phyloP scores from a whole-genome alignment of 2,888 invertebrate genomes.

The Microplitis manilae region DNA sequence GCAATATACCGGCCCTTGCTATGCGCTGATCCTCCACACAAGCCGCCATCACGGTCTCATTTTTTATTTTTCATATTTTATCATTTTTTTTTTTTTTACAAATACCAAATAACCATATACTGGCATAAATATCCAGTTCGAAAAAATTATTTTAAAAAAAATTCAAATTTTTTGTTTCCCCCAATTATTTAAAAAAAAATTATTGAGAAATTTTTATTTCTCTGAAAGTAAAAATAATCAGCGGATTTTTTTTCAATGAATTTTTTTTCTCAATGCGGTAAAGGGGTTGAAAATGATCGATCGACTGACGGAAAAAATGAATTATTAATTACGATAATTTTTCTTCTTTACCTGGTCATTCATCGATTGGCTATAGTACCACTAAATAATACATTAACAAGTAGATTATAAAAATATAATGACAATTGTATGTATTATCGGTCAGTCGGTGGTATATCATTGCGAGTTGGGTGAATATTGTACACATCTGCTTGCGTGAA shows the following conservation, averaged over 20 bases:
- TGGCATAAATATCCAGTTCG: neutral
- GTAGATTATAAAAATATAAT: slow-evolving; percentile 36
- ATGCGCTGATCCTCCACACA: slow-evolving; percentile 3
- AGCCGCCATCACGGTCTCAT: slow-evolving; percentile 16
- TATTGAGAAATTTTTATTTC: no score
- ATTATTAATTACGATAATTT: slow-evolving; percentile 1
- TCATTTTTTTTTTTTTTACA: neutral
- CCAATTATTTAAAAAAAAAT: no score
- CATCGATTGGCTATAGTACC: neutral
- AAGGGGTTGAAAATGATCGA: neutral
- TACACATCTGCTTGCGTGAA: slow-evolving; percentile 40
- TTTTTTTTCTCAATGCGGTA: no score
- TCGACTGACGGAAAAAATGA: neutral
- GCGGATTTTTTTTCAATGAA: no score
- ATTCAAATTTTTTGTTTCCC: no score
- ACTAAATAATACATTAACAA: slow-evolving; percentile 37
- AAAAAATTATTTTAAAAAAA: no score
- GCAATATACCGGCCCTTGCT: slow-evolving; percentile 39
- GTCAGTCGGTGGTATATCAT: slow-evolving; percentile 3
- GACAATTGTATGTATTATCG: slow-evolving; percentile 19
- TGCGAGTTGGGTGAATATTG: slow-evolving; percentile 19
- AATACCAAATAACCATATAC: neutral
- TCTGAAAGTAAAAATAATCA: no score
- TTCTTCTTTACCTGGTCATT: slow-evolving; percentile 8
- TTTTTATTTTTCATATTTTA: slow-evolving; percentile 17